Evolutionary conservation across 2,888 invertebrate genomes (phyloP).

Genomic region (Camponotus fellah): DNA sequence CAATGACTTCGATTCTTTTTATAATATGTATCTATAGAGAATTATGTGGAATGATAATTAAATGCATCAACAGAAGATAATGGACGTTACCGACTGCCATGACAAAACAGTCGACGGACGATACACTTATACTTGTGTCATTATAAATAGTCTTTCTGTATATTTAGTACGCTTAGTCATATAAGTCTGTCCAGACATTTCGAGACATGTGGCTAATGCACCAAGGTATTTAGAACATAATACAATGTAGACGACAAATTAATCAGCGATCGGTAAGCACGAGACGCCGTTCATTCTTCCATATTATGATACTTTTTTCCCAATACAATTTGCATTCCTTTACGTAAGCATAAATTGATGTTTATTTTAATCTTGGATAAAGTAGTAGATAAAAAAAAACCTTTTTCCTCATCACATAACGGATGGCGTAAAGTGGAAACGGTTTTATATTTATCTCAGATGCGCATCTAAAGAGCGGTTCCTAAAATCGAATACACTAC

Average conservation of each 20-base stretch:
- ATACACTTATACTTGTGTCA: slow-evolving; percentile 62
- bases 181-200: slow-evolving; percentile 25
- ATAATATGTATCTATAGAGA: neutral
- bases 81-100: slow-evolving; percentile 57
- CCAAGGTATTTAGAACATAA: neutral
- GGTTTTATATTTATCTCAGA: neutral
- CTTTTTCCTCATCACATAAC: neutral
- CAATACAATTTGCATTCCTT: neutral
- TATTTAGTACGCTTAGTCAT: slow-evolving; percentile 70
- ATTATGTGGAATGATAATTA: neutral
- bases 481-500: neutral
- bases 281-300: neutral
- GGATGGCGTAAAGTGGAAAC: neutral
- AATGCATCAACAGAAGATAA: slow-evolving; percentile 59
- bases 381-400: neutral
- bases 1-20: neutral
- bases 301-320: neutral
- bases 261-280: slow-evolving; percentile 63
- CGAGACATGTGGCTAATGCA: neutral
- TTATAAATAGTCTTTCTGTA: slow-evolving; percentile 75
- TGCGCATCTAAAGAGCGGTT: neutral
- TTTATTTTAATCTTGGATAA: neutral
- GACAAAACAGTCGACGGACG: slow-evolving; percentile 54
- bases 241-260: slow-evolving; percentile 14
- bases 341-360: neutral